These are phyloP conservation scores for Balearica regulorum DNA, from an alignment of 2,797 vertebrate species.

Conservation along the genomic window DNA sequence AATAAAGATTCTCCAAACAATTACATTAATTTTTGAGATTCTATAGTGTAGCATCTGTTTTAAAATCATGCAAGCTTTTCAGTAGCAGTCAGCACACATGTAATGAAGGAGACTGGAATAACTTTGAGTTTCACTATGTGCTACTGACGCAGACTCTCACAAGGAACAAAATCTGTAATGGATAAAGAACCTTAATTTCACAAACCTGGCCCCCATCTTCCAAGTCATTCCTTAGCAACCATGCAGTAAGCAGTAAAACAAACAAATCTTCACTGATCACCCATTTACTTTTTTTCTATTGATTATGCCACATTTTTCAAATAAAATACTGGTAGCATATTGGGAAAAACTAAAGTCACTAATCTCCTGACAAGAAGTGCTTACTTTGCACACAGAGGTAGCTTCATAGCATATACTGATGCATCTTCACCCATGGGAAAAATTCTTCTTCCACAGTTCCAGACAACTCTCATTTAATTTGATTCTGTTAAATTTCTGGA, in stretches of 20 bases:
- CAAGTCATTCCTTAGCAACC: conserved; percentile 2
- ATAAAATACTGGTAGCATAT: neutral
- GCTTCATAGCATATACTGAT: neutral
- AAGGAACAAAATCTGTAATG: conserved; percentile 44
- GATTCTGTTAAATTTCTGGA: neutral
- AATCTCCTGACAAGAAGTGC: neutral
- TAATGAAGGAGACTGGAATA: neutral
- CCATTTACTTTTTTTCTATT: neutral
- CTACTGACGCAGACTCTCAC: conserved; percentile 2
- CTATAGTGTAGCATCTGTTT: neutral
- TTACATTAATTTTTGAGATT: neutral
- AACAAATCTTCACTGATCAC: neutral
- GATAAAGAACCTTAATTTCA: conserved; percentile 19
- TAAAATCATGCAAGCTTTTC: neutral
- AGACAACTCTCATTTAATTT: neutral
- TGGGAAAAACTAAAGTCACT: neutral
- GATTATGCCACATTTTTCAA: neutral
- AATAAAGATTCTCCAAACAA: neutral
- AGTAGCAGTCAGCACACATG: neutral
- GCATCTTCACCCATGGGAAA: neutral
- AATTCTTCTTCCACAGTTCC: neutral
- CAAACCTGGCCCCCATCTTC: neutral
- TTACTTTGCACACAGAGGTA: neutral
- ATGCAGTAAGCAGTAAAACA: neutral
- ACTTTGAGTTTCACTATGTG: conserved; percentile 17